Evolutionary conservation across 1,140 invertebrate species (phyloP), one percentile per base, ranked within the genome.

Genomic region (Panagrolaimus sp.): DNA sequence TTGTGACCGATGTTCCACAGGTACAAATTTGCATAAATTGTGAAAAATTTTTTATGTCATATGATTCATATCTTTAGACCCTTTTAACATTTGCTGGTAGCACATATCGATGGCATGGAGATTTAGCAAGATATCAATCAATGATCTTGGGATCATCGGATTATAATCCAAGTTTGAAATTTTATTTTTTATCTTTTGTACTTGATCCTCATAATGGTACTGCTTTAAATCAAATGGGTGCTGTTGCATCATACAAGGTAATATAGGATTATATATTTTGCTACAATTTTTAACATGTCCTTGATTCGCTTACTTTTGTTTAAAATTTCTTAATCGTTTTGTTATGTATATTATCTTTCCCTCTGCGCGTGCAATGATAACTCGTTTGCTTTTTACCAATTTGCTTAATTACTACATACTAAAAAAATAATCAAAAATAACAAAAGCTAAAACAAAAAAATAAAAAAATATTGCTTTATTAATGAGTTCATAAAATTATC

Each of bases 231-330:
- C 52, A 58, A 21, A 58, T 58, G 21, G 52, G 52, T 12, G 52
- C 52, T 28, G 52, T 58, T 58, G 52, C 52, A 26, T 58, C 52
- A 58, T 58, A 58, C 17, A 58, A 58, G 52, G 52, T 58, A 21
- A 17, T 21, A 26, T 28, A 12, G 10, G n/a, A 24, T 58, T 58
- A 26, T 21, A 21, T 58, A n/a, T 58, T 58, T 58, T 21, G 52
- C 52, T 58, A 26, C 14, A 28, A 26, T 21, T n/a, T 58, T 58
- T 38, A 38, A 38, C 32, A 58, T 17, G 52, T 28, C 28, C 15
- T 58, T 21, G 17, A 26, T n/a, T 58, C 52, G 15, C 52, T 28
- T 58, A 28, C 48, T n/a, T 28, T 21, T 58, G 28, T 28, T 28
- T 52, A 52, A 52, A 21, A 52, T 24, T 52, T 15, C 48, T 52